Conservation (phyloP, 2,888 invertebrate species). For the Ectemnius lituratus region DNA sequence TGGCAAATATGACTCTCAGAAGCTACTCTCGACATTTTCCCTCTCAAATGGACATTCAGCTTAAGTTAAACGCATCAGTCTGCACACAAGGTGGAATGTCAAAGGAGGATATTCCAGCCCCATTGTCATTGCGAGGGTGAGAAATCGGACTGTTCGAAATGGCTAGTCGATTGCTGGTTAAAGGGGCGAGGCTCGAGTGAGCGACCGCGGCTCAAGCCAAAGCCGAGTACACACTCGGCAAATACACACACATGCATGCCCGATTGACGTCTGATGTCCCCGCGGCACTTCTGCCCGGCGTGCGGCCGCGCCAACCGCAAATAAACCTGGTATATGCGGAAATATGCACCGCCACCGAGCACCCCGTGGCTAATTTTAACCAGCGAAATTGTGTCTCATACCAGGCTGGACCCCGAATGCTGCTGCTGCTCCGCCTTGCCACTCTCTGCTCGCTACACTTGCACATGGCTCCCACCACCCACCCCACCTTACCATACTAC, state of each 20-base stretch:
- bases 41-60: too few relatives aligned
- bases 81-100: too few relatives aligned
- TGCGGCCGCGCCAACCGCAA: constrained; percentile 60
- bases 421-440: constrained; percentile 55
- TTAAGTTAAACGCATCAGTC: too few relatives aligned
- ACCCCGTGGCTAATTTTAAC: constrained; percentile 71
- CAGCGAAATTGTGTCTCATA: constrained; percentile 74
- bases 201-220: constrained; percentile 49
- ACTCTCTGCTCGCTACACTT: not conserved
- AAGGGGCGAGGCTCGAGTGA: constrained; percentile 50
- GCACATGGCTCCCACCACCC: constrained; percentile 22
- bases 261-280: constrained; percentile 64
- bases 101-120: too few relatives aligned
- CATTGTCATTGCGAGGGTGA: too few relatives aligned
- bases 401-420: constrained; percentile 56
- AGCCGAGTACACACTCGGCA: constrained; percentile 23
- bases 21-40: too few relatives aligned
- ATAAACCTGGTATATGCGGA: constrained; percentile 75
- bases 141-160: too few relatives aligned
- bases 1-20: too few relatives aligned
- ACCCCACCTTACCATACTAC: too few relatives aligned
- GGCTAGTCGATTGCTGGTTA: not conserved
- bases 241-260: constrained; percentile 8
- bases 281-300: constrained; percentile 60
- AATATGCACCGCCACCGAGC: constrained; percentile 72